These are phyloP conservation scores for Terebella lapidaria DNA, from an alignment of 2,888 invertebrate genomes.

Conservation along the genomic window DNA sequence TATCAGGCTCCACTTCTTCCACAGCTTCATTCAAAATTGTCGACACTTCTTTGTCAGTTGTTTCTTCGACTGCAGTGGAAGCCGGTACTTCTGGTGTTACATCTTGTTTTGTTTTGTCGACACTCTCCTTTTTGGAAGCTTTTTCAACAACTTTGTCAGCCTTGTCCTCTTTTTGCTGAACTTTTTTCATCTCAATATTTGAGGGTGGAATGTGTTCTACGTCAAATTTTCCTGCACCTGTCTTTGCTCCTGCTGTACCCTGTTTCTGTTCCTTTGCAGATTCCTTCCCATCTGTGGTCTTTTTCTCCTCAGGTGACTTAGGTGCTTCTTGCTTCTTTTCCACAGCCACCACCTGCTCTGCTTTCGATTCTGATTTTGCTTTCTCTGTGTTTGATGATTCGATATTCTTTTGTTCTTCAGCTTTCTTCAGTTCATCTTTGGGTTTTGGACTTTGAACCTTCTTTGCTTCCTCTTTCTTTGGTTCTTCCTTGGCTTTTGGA, in stretches of 20 bases:
- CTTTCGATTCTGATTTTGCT: background rate
- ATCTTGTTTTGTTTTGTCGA: background rate
- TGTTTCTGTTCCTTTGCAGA: background rate
- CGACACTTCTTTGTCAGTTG: background rate
- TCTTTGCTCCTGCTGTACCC: background rate
- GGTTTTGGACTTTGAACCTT: background rate
- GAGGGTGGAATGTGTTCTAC: background rate
- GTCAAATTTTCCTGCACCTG: background rate
- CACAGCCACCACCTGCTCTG: background rate
- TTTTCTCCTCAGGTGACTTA: background rate
- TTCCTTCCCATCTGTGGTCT: background rate
- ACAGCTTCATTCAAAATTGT: background rate
- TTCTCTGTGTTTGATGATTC: background rate
- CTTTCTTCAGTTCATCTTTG: background rate
- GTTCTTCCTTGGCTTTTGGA: background rate
- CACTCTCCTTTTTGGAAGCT: background rate
- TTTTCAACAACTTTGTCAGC: background rate
- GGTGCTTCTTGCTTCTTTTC: background rate
- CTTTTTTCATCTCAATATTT: background rate
- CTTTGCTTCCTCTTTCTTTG: background rate
- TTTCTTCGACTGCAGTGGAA: background rate
- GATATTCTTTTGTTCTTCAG: background rate
- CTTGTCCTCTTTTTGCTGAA: background rate
- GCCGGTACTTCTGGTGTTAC: background rate
- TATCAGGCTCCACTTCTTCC: background rate